Evolutionary conservation across 2,888 invertebrate species (phyloP), one percentile per base, ranked within the genome.

Genomic region (Orthosia gracilis): DNA sequence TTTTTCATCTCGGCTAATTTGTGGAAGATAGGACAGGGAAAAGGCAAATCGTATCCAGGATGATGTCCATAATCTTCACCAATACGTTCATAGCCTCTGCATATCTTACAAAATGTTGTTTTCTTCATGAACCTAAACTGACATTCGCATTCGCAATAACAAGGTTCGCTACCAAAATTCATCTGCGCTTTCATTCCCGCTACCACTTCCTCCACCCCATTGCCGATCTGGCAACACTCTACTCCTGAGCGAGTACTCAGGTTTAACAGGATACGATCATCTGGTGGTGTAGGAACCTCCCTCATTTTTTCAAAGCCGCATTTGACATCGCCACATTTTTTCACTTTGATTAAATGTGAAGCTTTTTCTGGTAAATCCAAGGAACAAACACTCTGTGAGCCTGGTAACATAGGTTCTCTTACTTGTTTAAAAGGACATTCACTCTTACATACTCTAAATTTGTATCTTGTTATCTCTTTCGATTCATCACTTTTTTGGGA

Each of bases 101-200:
- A 96, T 67, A 95, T 80, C 18, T 87, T 88, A 75, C 96, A 96
- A 81, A 93, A 96, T 55, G 93, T 95, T 0, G 96, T 96, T 78
- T 89, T 94, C 80, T 93, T 95, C 23, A 87, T 88, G 78, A 94
- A 94, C 23, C 92, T 94, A 89, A 96, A 95, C 54, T 85, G 88
- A 83, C 96, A 96, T 79, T 95, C 93, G 73, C 96, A 96, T 63
- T 94, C 88, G 83, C 96, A 96, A 82, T 87, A 94, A 85, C 96
- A 96, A 23, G 93, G 92, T 63, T 93, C 90, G 17, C 88, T 79
- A 7, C 89, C 89, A 47, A 92, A 83, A 80, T 91, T 89, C 88
- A 94, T 88, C 70, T 91, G 91, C 5, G 93, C 92, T 77, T 82
- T 87, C 57, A 94, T 83, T 49, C 87, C 92, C 15, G 94, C 93